Base-by-base conservation (phyloP, 2,888 invertebrate genomes). In the Vanessa cardui region DNA sequence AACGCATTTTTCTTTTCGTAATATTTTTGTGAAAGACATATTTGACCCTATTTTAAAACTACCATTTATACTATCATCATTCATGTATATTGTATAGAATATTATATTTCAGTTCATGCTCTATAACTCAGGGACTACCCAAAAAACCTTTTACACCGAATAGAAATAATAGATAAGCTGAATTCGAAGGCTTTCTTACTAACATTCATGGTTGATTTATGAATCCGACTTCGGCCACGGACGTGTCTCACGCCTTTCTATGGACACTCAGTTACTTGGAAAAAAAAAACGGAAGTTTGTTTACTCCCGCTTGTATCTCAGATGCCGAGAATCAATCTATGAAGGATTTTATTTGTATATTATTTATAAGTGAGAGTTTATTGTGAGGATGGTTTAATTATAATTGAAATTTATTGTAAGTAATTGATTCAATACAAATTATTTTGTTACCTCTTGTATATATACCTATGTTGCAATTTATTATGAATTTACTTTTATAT, bases 121-220 rank as follows among this genome's bases (percentile, higher is more conserved):
- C 45, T 46, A 62, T 54, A 54, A 62, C 21, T 62, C 54, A 54
- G 9, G 5, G 33, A 44, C 20, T 39, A 12, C 12, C 9, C 39
- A 39, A 44, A 46, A 18, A 44, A 26, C 47, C 44, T 56, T 58
- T 64, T 26, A 46, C 26, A 50, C 58, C 58, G 21, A 58, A 58
- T 50, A 58, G 58, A 58, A 64, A 58, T 62, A 62, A 54, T 7
- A 58, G 50, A 64, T 58, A 58, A 64, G 49, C 44, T 39, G 50
- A 50, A 16, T 50, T n/a, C 44, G 39, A 58, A 64, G 58, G 50
- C 44, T 63, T 50, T 58, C 8, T 39, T 15, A 7, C 49, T 26
- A 39, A 26, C 39, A 64, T 49, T 64, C 58, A 54, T 26, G 46
- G 20, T 45, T 64, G 58, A 64, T 66, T 66, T 62, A 66, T 62